Conservation (phyloP, 2,113 vertebrate species). For the Proterorhinus semilunaris region DNA sequence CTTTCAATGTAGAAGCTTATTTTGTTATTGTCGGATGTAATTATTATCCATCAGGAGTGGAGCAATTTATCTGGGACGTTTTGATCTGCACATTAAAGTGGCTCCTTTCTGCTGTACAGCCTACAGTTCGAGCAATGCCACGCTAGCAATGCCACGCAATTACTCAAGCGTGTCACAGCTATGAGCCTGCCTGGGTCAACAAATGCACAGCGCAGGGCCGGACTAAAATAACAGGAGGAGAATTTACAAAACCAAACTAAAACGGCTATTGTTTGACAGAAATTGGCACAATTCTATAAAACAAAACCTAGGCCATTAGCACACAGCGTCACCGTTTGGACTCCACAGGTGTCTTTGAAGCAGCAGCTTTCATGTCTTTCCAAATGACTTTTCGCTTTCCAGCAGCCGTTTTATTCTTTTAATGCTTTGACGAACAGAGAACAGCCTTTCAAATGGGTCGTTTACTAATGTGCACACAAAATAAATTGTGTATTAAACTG, state of each 20-base stretch:
- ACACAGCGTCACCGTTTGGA: conserved; percentile 7
- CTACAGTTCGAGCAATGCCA: conserved; percentile 36
- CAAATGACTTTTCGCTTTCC: conserved; percentile 9
- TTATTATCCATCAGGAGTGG: conserved; percentile 41
- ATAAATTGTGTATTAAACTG: neutral
- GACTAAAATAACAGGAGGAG: neutral
- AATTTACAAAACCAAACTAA: neutral
- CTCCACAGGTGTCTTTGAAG: conserved; percentile 38
- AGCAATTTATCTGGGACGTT: conserved; percentile 36
- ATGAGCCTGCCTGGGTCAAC: conserved; percentile 49
- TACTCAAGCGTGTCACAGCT: conserved; percentile 62
- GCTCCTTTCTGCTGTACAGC: conserved; percentile 17
- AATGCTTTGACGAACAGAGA: conserved; percentile 21
- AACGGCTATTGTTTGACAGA: conserved; percentile 2
- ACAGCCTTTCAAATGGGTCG: neutral
- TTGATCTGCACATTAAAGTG: conserved; percentile 26
- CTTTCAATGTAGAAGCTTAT: conserved; percentile 3
- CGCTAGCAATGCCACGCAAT: too few species aligned
- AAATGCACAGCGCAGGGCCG: conserved; percentile 9
- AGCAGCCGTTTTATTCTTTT: conserved; percentile 11
- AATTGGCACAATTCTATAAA: neutral
- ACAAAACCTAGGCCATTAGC: conserved; percentile 2
- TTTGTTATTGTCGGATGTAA: conserved; percentile 17
- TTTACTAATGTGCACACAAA: conserved; percentile 2
- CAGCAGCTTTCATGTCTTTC: conserved; percentile 43